Evolutionary conservation across 1,140 invertebrate genomes (phyloP), one percentile per base, ranked within the genome.

Genomic region (Pachyrhynchus sulphureomaculatus): DNA sequence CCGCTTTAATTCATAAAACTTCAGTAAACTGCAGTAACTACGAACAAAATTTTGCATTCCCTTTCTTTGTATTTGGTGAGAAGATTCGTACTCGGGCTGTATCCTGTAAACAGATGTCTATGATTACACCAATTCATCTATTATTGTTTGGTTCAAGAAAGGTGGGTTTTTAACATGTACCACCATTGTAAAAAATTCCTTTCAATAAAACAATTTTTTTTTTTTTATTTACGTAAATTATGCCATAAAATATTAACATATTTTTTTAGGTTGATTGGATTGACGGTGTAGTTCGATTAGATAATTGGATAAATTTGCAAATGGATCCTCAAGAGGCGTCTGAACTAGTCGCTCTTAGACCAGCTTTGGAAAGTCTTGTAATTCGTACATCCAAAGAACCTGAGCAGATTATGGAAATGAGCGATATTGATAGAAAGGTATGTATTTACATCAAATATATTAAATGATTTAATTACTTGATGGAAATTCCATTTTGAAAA

Each of bases 51-150:
- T 98, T 98, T 70, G 91, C 92, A 0, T 96, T 89, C 57, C 96
- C 96, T 2, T 93, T 97, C 72, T 98, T 99, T 75, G 91, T 99
- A 29, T 99, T 98, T 77, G 95, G 95, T 2, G 96, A 99, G 80
- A 99, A 99, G 84, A 94, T 99, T 41, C 85, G 96, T 49, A 98
- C 96, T 0, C 82, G 92, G 65, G 94, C 95, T 4, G 94, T 99
- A n/a, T 91, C 91, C 12, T 98, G 95, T 76, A 99, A 99, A 75
- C 94, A 97, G 79, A 91, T 96, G 82, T 95, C 93, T 0, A 98
- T 98, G 94, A 89, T 98, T 1, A 88, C 94, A 1, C 95, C 96
- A 0, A 76, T 99, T 58, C 96, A 99, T 78, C 78, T 99, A 4
- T 75, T 99, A 60, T 76, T 99, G 4, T 98, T 99, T 79, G 96